Conservation (phyloP, 2,113 vertebrate genomes). For the Onychostruthus taczanowskii region DNA sequence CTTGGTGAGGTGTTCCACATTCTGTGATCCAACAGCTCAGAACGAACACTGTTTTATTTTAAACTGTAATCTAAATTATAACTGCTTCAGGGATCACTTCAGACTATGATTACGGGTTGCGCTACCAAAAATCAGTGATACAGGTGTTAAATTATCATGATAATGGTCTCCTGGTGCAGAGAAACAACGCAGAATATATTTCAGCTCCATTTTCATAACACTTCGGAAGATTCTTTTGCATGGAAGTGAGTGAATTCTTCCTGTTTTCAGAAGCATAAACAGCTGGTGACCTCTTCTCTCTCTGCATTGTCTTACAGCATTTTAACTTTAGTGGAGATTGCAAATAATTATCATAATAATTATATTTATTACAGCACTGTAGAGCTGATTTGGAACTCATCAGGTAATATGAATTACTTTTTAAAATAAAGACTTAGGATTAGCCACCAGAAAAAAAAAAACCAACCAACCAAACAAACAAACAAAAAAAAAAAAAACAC, state of each 20-base stretch:
- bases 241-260: neutral
- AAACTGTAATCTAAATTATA: slow-evolving; percentile 71
- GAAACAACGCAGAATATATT: slow-evolving; percentile 31
- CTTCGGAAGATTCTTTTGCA: neutral
- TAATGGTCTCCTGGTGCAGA: slow-evolving; percentile 49
- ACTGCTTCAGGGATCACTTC: slow-evolving; percentile 58
- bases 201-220: slow-evolving; percentile 35
- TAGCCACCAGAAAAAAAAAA: neutral
- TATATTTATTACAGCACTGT: slow-evolving; percentile 27
- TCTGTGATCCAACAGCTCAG: slow-evolving; percentile 45
- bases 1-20: slow-evolving; percentile 26
- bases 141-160: slow-evolving; percentile 70
- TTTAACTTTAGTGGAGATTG: slow-evolving; percentile 8
- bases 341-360: slow-evolving; percentile 53
- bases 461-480: too few relatives aligned
- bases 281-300: neutral
- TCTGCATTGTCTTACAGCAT: neutral
- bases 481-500: too few relatives aligned
- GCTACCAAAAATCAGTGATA: slow-evolving; percentile 58
- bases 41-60: slow-evolving; percentile 48
- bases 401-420: slow-evolving; percentile 17
- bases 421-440: neutral
- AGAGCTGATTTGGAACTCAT: neutral
- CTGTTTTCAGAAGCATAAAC: neutral
- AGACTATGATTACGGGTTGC: slow-evolving; percentile 67